These are phyloP conservation scores for Cossypha caffra DNA, from an alignment of 2,797 vertebrate species.

Conservation along the genomic window DNA sequence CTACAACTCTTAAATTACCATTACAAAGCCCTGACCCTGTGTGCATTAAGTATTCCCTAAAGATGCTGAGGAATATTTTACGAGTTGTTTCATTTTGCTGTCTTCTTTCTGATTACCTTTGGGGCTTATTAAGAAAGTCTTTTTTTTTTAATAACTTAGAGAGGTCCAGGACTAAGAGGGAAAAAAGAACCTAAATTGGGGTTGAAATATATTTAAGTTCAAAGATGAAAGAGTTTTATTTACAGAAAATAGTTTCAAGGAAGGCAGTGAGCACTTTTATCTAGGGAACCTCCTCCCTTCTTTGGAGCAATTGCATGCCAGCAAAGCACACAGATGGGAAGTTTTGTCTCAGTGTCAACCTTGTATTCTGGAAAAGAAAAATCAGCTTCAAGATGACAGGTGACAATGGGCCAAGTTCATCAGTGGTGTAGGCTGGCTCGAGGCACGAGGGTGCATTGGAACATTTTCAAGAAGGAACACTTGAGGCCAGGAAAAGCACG, in stretches of 20 bases:
- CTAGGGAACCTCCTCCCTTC: constrained; percentile 47
- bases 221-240: constrained; percentile 80
- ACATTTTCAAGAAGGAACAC: background rate
- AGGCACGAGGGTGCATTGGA: background rate
- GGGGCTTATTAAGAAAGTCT: constrained; percentile 64
- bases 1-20: constrained; percentile 84
- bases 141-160: constrained; percentile 37
- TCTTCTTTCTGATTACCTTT: constrained; percentile 76
- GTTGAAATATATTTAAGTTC: constrained; percentile 76
- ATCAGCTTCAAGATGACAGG: constrained; percentile 54
- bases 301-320: constrained; percentile 43
- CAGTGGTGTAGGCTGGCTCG: background rate
- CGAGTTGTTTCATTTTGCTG: constrained; percentile 81
- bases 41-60: constrained; percentile 81
- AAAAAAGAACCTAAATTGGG: constrained; percentile 68
- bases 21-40: constrained; percentile 83
- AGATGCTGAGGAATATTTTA: constrained; percentile 78
- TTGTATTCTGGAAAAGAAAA: constrained; percentile 29
- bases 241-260: constrained; percentile 75
- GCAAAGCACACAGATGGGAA: constrained; percentile 30
- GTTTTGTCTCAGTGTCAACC: constrained; percentile 30
- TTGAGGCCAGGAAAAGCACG: background rate
- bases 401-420: constrained; percentile 20
- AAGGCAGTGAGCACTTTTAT: constrained; percentile 71
- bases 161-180: constrained; percentile 49